Percentiles rank a stretch among this genome's conserved stretches.
phyloP scores from a whole-genome alignment of 92 coral and sea anemone species.

The Zoanthus sociatus region DNA sequence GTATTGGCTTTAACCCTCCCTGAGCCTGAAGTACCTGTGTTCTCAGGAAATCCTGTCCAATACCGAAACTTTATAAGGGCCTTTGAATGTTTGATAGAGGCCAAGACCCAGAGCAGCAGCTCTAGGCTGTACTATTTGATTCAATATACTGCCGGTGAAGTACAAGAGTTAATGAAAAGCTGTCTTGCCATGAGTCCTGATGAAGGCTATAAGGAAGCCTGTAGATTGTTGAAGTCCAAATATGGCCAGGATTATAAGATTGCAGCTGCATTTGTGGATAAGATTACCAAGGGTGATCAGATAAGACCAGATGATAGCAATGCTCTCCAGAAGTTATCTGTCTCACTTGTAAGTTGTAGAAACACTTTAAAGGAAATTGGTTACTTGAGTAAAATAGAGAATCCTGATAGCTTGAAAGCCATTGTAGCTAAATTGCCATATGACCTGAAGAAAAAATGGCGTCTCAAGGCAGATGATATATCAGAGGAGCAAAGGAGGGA shows the following conservation, averaged over 20 bases:
- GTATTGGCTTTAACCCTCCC: slow-evolving; percentile 44
- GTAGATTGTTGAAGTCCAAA: slow-evolving; percentile 21
- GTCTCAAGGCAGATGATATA: not conserved
- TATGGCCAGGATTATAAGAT: slow-evolving; percentile 54
- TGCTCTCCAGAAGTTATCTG: not conserved
- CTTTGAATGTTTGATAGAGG: slow-evolving; percentile 72
- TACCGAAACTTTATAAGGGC: slow-evolving; percentile 70
- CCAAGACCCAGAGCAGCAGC: slow-evolving; percentile 51
- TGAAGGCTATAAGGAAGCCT: slow-evolving; percentile 16
- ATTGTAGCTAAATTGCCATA: not conserved
- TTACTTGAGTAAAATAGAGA: not conserved
- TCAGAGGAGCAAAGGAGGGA: not conserved
- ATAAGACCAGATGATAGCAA: slow-evolving; percentile 2
- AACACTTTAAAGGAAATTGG: slow-evolving; percentile 4
- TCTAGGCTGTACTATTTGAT: slow-evolving; percentile 46
- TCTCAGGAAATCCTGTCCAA: slow-evolving; percentile 67
- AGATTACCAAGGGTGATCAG: slow-evolving; percentile 24
- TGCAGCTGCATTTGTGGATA: slow-evolving; percentile 40
- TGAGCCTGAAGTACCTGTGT: slow-evolving; percentile 55
- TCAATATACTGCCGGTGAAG: slow-evolving; percentile 41
- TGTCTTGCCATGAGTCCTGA: slow-evolving; percentile 46
- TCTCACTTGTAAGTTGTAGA: not conserved
- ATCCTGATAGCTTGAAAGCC: slow-evolving; percentile 1
- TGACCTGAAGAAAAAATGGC: not conserved
- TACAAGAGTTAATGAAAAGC: slow-evolving; percentile 45